Base-by-base conservation (phyloP, 2,888 invertebrate genomes). In the Perithous albicinctus region DNA sequence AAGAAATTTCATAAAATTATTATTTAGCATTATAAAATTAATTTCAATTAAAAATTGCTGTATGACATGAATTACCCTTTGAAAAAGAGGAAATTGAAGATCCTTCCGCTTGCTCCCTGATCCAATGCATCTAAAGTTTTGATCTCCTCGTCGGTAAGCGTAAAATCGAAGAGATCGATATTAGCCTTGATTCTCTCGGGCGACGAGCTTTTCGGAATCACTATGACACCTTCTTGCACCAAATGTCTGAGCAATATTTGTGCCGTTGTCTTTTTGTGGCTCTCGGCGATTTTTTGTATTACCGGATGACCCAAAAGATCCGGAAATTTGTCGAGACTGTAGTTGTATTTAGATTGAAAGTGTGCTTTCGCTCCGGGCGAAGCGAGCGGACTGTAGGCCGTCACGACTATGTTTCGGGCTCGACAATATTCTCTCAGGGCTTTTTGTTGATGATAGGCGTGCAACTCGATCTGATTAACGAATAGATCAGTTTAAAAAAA, bases 181-280 rank as follows among this genome's bases (percentile, higher is more conserved):
- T 97, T 97, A 88, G 95, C 94, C 93, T 94, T 94, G 23, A 97
- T 94, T 87, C 97, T 94, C 8, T 94, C 91, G 0, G 95, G 94
- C 88, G 95, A 96, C 0, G 95, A 94, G 91, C 97, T 97, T 93
- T 97, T 97, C 32, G 97, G 97, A 88, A 97, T 96, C 7, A 96
- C 96, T 43, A 95, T 94, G 48, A 97, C 93, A 59, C 94, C 94
- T 86, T 95, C 94, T 89, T 96, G 95, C 0, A 96, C 92, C 66
- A 96, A 93, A 89, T 95, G 96, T 82, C 95, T 93, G n/a, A 97
- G 93, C 56, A 96, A 92, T 67, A 97, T 93, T 93, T 97, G 97
- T 10, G 96, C 96, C 0, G 96, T 92, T 5, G 95, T 94, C 91
- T 95, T 96, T 0, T 93, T 93, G 88, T 96, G 94, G 74, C 93